Base-by-base conservation (phyloP, 2,888 invertebrate genomes). In the Drosophila colorata region DNA sequence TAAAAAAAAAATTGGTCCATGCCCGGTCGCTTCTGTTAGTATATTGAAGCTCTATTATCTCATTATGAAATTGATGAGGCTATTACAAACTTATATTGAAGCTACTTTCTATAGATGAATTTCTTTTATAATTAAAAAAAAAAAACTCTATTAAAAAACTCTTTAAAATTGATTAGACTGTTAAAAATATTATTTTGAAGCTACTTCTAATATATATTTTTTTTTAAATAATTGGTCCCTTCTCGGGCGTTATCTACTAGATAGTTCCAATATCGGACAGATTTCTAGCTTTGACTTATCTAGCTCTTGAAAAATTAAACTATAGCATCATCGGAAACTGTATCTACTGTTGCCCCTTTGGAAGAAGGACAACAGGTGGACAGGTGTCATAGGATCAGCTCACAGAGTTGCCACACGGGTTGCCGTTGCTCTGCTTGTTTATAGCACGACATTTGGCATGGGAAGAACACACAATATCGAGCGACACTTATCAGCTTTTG, bases 401-500 rank as follows among this genome's bases (percentile, higher is more conserved):
- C 38, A 18, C 28, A 9, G 28, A 28, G 38, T 44, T 23, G 9
- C 18, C 44, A 37, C 8, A n/a, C 16, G n/a, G 35, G n/a, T n/a
- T n/a, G n/a, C n/a, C 14, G 28, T 18, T 14, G 8, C 7, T 46
- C 28, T 23, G 18, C 37, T 44, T 14, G 46, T 18, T 23, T 49
- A 14, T 31, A 18, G 9, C 41, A 49, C 51, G 40, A 18, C 40
- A 65, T 37, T 57, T 35, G 23, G 58, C 28, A 49, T 35, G 35
- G 35, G 18, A 33, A 41, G 53, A 49, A 47, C 49, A 46, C 14
- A 13, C 52, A 37, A 72, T 69, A 70, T 66, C 69, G 51, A 43
- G 23, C 61, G 52, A 33, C 63, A 80, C 69, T 77, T 69, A 86
- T 83, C 69, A 82, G 65, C 75, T 76, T 82, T 73, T 69, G 56